Evolutionary conservation across 2,113 vertebrate species (phyloP).

Genomic region (Mesitornis unicolor): DNA sequence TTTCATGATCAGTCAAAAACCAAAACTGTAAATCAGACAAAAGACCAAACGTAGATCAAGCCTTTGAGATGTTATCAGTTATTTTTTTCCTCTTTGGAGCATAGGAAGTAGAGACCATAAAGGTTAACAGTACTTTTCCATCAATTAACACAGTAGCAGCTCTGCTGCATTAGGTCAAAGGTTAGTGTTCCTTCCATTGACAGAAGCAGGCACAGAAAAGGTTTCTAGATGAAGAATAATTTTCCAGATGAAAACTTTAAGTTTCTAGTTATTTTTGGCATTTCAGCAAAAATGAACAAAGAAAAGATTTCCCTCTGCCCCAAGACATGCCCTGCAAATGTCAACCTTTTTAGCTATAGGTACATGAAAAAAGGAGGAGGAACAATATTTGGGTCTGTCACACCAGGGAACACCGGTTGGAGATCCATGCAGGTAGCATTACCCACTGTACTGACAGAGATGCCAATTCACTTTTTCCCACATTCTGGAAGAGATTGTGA

Average conservation of each 20-base stretch:
- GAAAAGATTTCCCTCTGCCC: background rate
- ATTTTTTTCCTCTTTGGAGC: background rate
- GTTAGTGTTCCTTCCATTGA: background rate
- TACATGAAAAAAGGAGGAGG: background rate
- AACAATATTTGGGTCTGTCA: background rate
- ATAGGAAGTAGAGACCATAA: background rate
- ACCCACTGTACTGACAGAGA: background rate
- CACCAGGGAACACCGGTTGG: background rate
- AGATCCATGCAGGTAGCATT: background rate
- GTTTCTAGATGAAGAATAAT: background rate
- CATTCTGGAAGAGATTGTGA: background rate
- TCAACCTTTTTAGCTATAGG: background rate
- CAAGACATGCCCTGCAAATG: background rate
- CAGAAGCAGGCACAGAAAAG: background rate
- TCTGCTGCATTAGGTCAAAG: background rate
- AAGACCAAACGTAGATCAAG: background rate
- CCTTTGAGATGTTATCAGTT: background rate
- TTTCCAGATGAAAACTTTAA: background rate
- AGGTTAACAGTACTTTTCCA: background rate
- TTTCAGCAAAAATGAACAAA: background rate
- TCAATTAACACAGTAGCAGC: background rate
- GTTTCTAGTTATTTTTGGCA: background rate
- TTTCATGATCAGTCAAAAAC: background rate
- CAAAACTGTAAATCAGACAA: background rate
- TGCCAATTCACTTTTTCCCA: background rate